Base-by-base conservation (phyloP, 2,888 invertebrate species). In the Noctua janthe region DNA sequence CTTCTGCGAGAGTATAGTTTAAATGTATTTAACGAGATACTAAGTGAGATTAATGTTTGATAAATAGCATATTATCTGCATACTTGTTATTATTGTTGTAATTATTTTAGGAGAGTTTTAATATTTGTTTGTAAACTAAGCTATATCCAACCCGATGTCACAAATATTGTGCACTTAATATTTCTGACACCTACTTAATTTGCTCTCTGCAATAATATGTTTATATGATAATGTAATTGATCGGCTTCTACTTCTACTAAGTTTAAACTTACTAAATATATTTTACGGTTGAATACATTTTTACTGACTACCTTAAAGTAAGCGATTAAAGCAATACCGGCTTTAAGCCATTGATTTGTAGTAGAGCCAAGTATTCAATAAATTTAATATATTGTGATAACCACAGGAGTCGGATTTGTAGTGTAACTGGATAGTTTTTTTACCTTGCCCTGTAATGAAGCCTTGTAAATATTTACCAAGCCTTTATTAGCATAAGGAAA, bases 381-480 rank as follows among this genome's bases (percentile, higher is more conserved):
- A 88, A 90, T 87, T 77, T 88, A 80, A 88, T 88, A 92, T 91
- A 91, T 94, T 94, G 95, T 95, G 95, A 96, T 95, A 95, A 93
- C 91, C 92, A 94, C 93, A 93, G 91, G 93, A 94, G 93, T 95
- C 90, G 93, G 92, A 93, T 93, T 91, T 93, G 90, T 94, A 94
- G 92, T 92, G 90, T 94, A 93, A 94, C 94, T 95, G 94, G 94
- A 95, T 95, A 95, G 95, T 97, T 96, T 96, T 89, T 96, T 95
- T 96, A 96, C 96, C 96, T 96, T 96, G 96, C 96, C 96, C 95
- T 94, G 92, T 96, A 95, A 95, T 96, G 92, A 96, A 96, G 96
- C 96, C 96, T 95, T 97, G 97, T 97, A 97, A 95, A 97, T 97
- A 97, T 94, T 94, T 95, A 95, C 94, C 94, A 95, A 95, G 97